Evolutionary conservation across 2,888 invertebrate species (phyloP).

Genomic region (Cabera pusaria): DNA sequence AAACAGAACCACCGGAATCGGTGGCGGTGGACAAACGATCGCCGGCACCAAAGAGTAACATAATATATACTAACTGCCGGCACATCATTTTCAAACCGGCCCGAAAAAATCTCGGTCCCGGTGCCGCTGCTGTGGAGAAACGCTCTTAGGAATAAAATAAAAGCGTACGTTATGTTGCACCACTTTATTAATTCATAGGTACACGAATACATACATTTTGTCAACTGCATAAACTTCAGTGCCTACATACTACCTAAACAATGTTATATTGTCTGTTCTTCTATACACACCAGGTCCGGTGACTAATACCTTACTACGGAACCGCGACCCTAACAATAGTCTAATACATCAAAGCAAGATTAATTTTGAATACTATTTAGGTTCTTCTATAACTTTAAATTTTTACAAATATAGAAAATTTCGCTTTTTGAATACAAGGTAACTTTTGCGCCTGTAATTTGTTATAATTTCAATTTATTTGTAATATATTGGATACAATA

Average conservation of each 20-base stretch:
- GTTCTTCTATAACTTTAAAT: slow-evolving; percentile 14
- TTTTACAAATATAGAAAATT: slow-evolving; percentile 30
- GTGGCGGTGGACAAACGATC: too few species aligned
- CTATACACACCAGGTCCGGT: slow-evolving; percentile 67
- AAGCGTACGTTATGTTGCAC: slow-evolving; percentile 53
- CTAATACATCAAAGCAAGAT: slow-evolving; percentile 15
- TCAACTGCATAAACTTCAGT: slow-evolving; percentile 81
- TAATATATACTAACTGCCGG: too few species aligned
- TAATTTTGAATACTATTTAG: slow-evolving; percentile 12
- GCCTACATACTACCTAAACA: slow-evolving; percentile 82
- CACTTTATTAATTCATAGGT: slow-evolving; percentile 70
- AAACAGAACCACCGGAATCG: too few species aligned
- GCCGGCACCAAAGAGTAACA: too few species aligned
- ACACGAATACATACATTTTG: slow-evolving; percentile 78
- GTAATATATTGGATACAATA: too few species aligned
- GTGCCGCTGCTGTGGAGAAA: too few species aligned
- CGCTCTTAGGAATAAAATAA: slow-evolving; percentile 29
- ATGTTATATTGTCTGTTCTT: slow-evolving; percentile 77
- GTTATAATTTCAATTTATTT: too few species aligned
- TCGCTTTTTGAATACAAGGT: slow-evolving; percentile 6
- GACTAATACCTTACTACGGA: slow-evolving; percentile 46
- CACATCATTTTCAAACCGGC: too few species aligned
- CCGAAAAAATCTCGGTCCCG: too few species aligned
- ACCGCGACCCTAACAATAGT: slow-evolving; percentile 16
- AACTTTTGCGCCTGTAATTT: too few species aligned